These are phyloP conservation scores for Gymnoscopelus microlampas DNA, from an alignment of 2,797 vertebrate species.

Conservation along the genomic window DNA sequence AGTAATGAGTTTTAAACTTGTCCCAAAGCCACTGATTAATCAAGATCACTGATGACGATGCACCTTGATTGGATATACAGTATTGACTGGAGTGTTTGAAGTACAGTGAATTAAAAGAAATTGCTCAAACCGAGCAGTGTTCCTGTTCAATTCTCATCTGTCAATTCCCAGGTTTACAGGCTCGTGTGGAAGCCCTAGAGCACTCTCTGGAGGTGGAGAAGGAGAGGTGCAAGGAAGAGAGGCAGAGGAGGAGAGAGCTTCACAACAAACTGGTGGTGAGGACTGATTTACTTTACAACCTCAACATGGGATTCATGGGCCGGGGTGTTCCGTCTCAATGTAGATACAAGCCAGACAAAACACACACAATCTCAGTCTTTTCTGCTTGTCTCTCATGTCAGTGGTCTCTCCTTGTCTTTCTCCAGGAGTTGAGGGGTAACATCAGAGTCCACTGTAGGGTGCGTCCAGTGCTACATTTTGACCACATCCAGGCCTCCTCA, in stretches of 20 bases:
- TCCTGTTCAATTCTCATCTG: not conserved
- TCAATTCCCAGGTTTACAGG: conserved; percentile 71
- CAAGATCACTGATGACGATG: too few relatives aligned
- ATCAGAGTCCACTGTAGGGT: conserved; percentile 88
- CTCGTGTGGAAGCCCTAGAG: conserved; percentile 71
- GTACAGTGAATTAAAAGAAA: not conserved
- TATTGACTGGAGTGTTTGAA: too few relatives aligned
- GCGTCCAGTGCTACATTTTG: conserved; percentile 81
- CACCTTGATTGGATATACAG: too few relatives aligned
- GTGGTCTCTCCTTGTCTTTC: conserved; percentile 13
- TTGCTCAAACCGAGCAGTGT: not conserved
- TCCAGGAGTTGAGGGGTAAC: conserved; percentile 87
- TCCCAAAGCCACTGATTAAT: too few relatives aligned
- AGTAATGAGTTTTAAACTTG: too few relatives aligned
- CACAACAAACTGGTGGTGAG: conserved; percentile 85
- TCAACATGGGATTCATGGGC: too few relatives aligned
- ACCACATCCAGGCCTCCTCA: conserved; percentile 45
- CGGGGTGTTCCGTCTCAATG: too few relatives aligned
- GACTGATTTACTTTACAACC: not conserved
- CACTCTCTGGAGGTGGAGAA: conserved; percentile 77
- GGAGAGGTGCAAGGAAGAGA: conserved; percentile 76
- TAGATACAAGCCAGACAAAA: too few relatives aligned
- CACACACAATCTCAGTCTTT: too few relatives aligned
- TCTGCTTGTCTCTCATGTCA: not conserved
- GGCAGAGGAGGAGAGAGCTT: conserved; percentile 77